Evolutionary conservation across 2,797 vertebrate genomes (phyloP), one percentile per base, ranked within the genome.

Genomic region (Falco concolor): DNA sequence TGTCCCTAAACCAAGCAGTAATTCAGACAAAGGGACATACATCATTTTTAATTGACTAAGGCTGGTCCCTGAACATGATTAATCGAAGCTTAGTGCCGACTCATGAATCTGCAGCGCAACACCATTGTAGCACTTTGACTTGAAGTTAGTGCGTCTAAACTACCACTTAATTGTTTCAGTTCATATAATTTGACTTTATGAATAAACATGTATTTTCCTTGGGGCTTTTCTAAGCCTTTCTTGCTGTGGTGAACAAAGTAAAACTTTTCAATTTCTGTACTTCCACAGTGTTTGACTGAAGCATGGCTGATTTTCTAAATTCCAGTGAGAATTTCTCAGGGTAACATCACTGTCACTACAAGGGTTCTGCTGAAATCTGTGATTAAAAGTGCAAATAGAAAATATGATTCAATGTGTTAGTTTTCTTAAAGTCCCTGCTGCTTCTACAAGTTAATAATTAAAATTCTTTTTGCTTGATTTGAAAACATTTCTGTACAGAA

Each of bases 41-140:
- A 98, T 99, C 98, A 99, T 98, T 98, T 98, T 98, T 98, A 98
- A 99, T 98, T 98, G 98, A 98, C 93, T 81, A 96, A 96, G 87
- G 92, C 89, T 94, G 88, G 97, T 98, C 98, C 96, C 97, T 63
- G 89, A 98, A 97, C 88, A 97, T 50, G 6, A 97, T 95, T 97
- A 98, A 98, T 98, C 95, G 96, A 98, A 98, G 97, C 60, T 92
- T 93, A 96, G 97, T 96, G 94, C 94, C 89, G 92, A 56, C 91
- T 97, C 98, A 98, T 98, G 93, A 98, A 96, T 97, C 92, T 91
- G 89, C 95, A 93, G 60, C 93, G 89, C 92, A 85, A 95, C 96
- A 93, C 60, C 86, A 89, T 49, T 76, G 93, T 36, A 90, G 84
- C 76, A 90, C 59, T 98, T 97, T 91, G 36, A 50, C 84, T 85